Evolutionary conservation across 1,140 invertebrate genomes (phyloP), one percentile per base, ranked within the genome.

Genomic region (Drosophila pseudoobscura): DNA sequence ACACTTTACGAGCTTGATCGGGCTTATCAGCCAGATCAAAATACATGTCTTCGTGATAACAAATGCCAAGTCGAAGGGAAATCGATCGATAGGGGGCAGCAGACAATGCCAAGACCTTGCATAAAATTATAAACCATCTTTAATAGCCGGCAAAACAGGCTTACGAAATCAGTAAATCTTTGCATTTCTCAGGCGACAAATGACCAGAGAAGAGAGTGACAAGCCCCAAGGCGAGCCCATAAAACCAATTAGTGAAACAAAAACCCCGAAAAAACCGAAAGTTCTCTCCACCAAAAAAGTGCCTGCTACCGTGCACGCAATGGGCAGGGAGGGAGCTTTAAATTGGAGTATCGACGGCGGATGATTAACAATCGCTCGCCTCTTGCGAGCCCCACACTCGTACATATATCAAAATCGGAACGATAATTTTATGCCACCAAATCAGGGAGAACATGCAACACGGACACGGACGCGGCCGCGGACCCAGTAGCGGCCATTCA

Each of bases 371-470:
- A 52, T 29, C 20, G 26, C 17, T 45, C 51, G 6, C 8, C 20
- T 11, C 6, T 31, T 31, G 8, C 13, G 15, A 45, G 3, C n/a
- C 31, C 43, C 29, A 51, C 50, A 66, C 46, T 60, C 55, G 50
- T 71, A 49, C 57, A 74, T 66, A 49, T 64, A 74, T 66, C 50
- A 75, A 75, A 59, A 74, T 56, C 46, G 26, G 3, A 57, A 69
- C 60, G 75, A 76, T 84, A 73, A 83, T 76, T 83, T 73, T 69
- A 88, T 88, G 78, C 83, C 71, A 73, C 63, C 63, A 82, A 82
- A 78, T 76, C 65, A 56, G 70, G 59, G 7, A 51, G 47, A 58
- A 70, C 71, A 75, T 73, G 70, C 71, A 87, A 87, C 75, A 83
- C 63, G 70, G 17, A 87, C 75, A 83, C 63, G 70, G 17, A 17